Evolutionary conservation across 2,113 vertebrate species (phyloP).

Genomic region (Alexandromys fortis): DNA sequence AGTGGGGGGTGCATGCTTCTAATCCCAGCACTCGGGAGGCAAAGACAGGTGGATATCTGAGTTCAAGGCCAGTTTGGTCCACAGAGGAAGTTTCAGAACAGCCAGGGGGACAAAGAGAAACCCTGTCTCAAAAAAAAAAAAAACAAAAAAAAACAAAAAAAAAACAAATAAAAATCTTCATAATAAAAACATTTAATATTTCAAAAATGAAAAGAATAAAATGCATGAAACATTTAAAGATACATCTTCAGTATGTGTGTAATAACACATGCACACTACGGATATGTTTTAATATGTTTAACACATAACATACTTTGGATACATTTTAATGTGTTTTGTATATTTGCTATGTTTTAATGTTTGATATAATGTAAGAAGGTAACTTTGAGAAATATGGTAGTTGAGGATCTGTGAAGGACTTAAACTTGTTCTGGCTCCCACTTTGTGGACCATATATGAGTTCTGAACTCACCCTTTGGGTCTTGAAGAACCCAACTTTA

Average conservation of each 20-base stretch:
- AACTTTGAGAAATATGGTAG: background rate
- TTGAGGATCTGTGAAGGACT: background rate
- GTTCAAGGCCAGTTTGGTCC: background rate
- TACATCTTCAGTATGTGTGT: background rate
- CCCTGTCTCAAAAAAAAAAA: background rate
- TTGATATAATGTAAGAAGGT: background rate
- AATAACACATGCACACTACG: background rate
- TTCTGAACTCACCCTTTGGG: background rate
- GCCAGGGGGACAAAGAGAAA: background rate
- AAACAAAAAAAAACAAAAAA: background rate
- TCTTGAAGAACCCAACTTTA: background rate
- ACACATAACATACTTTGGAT: background rate
- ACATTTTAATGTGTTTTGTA: slow-evolving; percentile 3
- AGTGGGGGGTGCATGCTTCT: background rate
- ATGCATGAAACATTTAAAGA: background rate
- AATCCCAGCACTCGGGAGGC: background rate
- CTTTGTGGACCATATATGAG: background rate
- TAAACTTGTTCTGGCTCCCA: background rate
- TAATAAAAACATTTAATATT: background rate
- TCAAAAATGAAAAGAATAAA: background rate
- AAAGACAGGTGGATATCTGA: background rate
- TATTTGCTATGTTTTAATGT: slow-evolving; percentile 16
- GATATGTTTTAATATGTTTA: background rate
- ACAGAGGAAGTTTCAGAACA: background rate
- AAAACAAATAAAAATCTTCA: background rate